These are phyloP conservation scores for Invenusta paracnida DNA, from an alignment of 2,888 invertebrate species.

Conservation along the genomic window DNA sequence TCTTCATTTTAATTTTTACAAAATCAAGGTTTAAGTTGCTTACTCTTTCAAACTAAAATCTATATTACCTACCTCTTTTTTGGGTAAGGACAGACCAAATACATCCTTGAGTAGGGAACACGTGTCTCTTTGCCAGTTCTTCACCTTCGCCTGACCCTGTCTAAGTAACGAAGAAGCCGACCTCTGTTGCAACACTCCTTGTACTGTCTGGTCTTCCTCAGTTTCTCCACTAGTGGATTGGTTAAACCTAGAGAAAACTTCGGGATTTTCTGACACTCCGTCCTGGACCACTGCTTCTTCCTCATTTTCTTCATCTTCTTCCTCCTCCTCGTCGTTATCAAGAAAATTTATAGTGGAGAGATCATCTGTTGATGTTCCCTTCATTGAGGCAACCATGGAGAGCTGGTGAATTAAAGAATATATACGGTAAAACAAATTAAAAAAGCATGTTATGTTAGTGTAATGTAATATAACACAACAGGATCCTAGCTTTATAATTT, in stretches of 20 bases:
- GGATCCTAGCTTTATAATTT: too few relatives aligned
- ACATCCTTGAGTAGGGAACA: background rate
- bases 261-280: background rate
- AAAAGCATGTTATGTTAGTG: too few relatives aligned
- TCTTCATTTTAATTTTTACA: too few relatives aligned
- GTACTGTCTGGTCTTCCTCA: background rate
- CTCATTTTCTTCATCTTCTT: background rate
- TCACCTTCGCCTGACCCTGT: background rate
- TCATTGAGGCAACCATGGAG: background rate
- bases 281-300: background rate
- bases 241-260: too few relatives aligned
- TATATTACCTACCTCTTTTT: background rate
- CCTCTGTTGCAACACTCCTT: background rate
- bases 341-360: background rate
- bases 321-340: background rate
- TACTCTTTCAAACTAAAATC: too few relatives aligned
- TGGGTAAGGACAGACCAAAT: background rate
- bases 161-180: background rate
- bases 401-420: too few relatives aligned
- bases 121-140: background rate
- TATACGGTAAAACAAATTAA: too few relatives aligned
- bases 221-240: too few relatives aligned
- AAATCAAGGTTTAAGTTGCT: too few relatives aligned
- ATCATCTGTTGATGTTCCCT: background rate
- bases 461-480: too few relatives aligned